These are phyloP conservation scores for Hetaerina americana DNA, from an alignment of 1,140 invertebrate species.

Conservation along the genomic window DNA sequence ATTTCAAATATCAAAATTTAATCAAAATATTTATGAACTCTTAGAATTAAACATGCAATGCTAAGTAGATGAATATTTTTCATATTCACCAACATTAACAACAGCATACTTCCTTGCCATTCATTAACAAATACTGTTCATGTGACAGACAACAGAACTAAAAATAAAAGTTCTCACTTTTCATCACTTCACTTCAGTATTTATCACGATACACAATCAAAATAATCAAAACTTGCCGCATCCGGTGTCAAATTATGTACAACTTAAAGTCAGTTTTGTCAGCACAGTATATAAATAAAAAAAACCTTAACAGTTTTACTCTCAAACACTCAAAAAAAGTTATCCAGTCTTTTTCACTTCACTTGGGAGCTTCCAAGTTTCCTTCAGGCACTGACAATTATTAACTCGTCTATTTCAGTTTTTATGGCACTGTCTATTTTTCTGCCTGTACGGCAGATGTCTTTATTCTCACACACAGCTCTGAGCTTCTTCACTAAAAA, in stretches of 20 bases:
- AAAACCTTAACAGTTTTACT: no score
- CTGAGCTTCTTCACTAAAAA: not conserved
- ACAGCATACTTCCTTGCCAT: not conserved
- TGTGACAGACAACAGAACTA: not conserved
- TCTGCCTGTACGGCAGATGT: not conserved
- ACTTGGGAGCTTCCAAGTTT: not conserved
- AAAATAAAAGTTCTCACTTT: not conserved
- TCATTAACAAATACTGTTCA: not conserved
- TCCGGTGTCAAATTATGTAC: not conserved
- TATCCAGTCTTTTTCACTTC: not conserved
- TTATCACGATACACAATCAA: not conserved
- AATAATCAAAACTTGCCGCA: not conserved
- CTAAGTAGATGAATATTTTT: no score
- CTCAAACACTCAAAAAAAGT: no score
- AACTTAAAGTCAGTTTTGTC: not conserved
- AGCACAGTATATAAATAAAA: not conserved
- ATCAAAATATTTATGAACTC: no score
- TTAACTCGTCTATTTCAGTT: not conserved
- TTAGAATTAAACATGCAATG: no score
- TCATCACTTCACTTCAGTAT: not conserved
- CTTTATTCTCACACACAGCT: not conserved
- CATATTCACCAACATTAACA: no score
- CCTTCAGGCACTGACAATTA: not conserved
- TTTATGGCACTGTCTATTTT: not conserved
- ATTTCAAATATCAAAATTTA: no score